Conservation (phyloP, 2,888 invertebrate genomes). For the Pecten maximus region DNA sequence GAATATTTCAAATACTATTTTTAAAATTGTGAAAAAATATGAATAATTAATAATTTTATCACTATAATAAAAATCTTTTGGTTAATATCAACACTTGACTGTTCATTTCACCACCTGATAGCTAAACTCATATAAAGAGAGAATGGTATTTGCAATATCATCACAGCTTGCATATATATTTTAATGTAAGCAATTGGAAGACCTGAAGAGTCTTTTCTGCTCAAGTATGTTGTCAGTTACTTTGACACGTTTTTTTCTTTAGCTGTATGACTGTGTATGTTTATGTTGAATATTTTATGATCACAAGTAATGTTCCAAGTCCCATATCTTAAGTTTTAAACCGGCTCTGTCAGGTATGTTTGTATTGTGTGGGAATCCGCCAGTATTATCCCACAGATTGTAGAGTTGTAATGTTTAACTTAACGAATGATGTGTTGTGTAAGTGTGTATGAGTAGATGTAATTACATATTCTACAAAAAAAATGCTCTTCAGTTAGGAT, state of each 20-base stretch:
- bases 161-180: not conserved
- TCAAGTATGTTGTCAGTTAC: not conserved
- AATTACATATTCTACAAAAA: not conserved
- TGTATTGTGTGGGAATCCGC: not conserved
- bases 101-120: not conserved
- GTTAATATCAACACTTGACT: not conserved
- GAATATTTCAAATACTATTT: not conserved
- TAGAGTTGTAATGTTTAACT: not conserved
- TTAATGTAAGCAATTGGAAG: not conserved
- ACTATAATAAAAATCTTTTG: too few relatives aligned
- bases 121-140: not conserved
- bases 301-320: not conserved
- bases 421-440: not conserved
- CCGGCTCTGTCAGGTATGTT: not conserved
- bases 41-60: too few relatives aligned
- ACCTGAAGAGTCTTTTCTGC: not conserved
- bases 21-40: not conserved
- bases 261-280: not conserved
- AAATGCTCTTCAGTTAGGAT: not conserved
- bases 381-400: not conserved
- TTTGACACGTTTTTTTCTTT: not conserved
- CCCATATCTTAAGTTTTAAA: not conserved
- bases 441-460: not conserved
- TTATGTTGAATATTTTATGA: conserved; percentile 3
- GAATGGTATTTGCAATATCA: not conserved